phyloP scores from a whole-genome alignment of 2,113 vertebrate species.

The Myotis brandtii region DNA sequence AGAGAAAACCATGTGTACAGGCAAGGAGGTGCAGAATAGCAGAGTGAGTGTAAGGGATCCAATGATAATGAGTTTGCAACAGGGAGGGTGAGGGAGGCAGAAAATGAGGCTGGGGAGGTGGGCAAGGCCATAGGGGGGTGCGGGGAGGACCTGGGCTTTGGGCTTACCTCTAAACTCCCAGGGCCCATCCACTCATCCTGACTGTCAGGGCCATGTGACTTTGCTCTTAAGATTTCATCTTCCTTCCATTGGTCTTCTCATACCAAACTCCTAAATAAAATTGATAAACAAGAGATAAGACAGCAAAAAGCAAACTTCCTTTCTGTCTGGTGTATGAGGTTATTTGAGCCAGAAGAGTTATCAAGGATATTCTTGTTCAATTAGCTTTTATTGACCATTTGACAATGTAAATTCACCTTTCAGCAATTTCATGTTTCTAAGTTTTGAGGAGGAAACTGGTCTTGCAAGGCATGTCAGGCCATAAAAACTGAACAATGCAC shows the following conservation, averaged over 20 bases:
- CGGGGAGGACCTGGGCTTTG: background rate
- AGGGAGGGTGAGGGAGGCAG: background rate
- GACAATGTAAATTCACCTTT: constrained; percentile 12
- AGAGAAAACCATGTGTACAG: background rate
- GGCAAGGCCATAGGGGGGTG: background rate
- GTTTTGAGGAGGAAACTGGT: too few relatives aligned
- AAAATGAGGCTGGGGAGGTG: background rate
- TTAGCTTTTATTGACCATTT: constrained; percentile 18
- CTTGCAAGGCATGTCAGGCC: too few relatives aligned
- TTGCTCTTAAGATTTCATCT: background rate
- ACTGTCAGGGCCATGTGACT: background rate
- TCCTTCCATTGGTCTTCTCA: background rate
- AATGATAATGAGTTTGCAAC: background rate
- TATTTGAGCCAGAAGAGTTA: background rate
- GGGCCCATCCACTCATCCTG: background rate
- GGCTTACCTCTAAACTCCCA: background rate
- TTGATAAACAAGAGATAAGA: background rate
- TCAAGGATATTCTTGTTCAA: background rate
- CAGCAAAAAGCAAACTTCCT: background rate
- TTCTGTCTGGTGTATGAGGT: background rate
- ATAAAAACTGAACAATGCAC: too few relatives aligned
- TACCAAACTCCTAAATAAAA: background rate
- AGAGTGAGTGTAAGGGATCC: background rate
- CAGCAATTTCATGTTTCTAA: constrained; percentile 15
- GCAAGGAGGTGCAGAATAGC: background rate